Conservation (phyloP, 2,797 vertebrate species). For the Streptopelia turtur region DNA sequence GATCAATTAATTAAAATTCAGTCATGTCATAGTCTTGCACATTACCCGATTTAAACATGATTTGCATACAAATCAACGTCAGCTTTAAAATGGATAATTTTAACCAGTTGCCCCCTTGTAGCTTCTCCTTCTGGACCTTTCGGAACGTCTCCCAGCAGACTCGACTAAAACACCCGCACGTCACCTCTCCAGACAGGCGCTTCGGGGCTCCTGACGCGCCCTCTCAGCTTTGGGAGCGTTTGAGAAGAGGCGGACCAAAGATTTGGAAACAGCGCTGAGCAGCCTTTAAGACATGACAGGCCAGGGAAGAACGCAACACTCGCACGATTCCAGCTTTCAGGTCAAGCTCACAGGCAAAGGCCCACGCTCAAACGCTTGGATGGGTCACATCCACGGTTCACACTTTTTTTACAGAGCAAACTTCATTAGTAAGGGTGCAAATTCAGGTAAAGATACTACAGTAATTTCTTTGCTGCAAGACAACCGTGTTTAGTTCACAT, state of each 20-base stretch:
- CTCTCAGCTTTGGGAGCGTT: background rate
- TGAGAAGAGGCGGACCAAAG: background rate
- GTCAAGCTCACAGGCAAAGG: background rate
- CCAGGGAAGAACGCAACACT: background rate
- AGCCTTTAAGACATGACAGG: background rate
- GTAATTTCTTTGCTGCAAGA: background rate
- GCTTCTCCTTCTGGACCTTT: background rate
- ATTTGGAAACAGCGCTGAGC: background rate
- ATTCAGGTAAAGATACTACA: background rate
- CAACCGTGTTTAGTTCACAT: background rate
- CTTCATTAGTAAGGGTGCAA: background rate
- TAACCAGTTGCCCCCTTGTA: background rate
- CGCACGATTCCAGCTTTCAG: background rate
- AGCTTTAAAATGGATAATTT: background rate
- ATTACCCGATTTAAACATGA: background rate
- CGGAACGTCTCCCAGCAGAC: background rate
- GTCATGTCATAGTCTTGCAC: background rate
- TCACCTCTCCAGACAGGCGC: background rate
- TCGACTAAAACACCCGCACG: background rate
- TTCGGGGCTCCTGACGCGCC: background rate
- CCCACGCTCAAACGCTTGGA: background rate
- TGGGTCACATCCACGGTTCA: background rate
- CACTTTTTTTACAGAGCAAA: background rate
- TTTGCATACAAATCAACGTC: background rate
- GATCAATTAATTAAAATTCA: slow-evolving; percentile 11